Base-by-base conservation (phyloP, 2,797 vertebrate species). In the Artibeus lituratus region DNA sequence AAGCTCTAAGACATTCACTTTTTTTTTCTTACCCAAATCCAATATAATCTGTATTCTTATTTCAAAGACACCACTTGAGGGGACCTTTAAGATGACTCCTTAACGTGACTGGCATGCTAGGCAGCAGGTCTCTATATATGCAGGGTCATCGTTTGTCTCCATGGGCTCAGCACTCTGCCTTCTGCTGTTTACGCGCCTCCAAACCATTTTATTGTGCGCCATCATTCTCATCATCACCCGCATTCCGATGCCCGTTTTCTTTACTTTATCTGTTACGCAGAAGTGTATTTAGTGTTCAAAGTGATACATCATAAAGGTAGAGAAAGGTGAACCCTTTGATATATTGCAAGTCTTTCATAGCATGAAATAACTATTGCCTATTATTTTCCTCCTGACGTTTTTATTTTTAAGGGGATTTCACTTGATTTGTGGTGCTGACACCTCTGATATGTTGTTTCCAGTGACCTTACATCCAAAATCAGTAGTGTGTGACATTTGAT, bases 381-480 rank as follows among this genome's bases (percentile, higher is more conserved):
- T 98, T 98, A 99, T 98, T 99, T 98, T 98, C 97, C 97, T 98
- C 97, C 67, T 98, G 98, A 98, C 98, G 51, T 98, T 99, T 99
- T 99, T 98, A 98, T 99, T 98, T 99, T 99, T 98, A 98, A 97
- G 96, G 96, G 98, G 98, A 98, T 99, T 98, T 98, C 98, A 87
- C 94, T 98, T 98, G 98, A 98, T 99, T 98, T 99, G 98, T 99
- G 97, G 97, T 95, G 91, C 98, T 98, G 98, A 98, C 98, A 98
- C 97, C 96, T 97, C 97, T 98, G 98, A 98, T 98, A 98, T 98
- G 98, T 98, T 98, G 98, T 98, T 98, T 98, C 98, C 97, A 98
- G 98, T 98, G 98, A 99, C 98, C 98, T 98, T 98, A 99, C 98
- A 98, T 98, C 98, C 98, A 98, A 98, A 99, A 98, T 98, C 98